Evolutionary conservation across 2,797 vertebrate species (phyloP).

Genomic region (Tenualosa thibaudeaui): DNA sequence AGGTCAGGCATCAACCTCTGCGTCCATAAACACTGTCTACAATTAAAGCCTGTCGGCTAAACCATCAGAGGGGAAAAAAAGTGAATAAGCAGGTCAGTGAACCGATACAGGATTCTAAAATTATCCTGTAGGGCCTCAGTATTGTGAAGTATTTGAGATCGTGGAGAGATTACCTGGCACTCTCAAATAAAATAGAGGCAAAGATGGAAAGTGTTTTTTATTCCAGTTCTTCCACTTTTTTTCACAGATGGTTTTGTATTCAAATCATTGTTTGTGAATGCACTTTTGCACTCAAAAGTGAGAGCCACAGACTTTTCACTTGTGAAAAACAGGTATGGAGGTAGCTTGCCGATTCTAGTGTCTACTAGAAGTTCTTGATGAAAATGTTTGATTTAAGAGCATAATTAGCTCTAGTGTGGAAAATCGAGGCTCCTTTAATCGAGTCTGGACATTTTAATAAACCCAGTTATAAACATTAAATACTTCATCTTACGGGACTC

Average conservation of each 20-base stretch:
- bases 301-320: not conserved
- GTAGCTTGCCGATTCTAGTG: not conserved
- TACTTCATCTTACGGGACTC: slow-evolving; percentile 91
- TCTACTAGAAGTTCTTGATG: not conserved
- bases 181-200: slow-evolving; percentile 58
- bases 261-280: not conserved
- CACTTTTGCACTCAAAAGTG: not conserved
- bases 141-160: slow-evolving; percentile 53
- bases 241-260: not conserved
- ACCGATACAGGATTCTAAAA: slow-evolving; percentile 73
- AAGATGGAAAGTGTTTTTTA: slow-evolving; percentile 71
- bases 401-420: slow-evolving; percentile 86
- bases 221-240: slow-evolving; percentile 32
- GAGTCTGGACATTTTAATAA: slow-evolving; percentile 93
- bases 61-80: slow-evolving; percentile 57
- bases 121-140: slow-evolving; percentile 62
- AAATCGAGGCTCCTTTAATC: slow-evolving; percentile 87
- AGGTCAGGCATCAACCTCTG: slow-evolving; percentile 79
- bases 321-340: slow-evolving; percentile 17
- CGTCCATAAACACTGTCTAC: slow-evolving; percentile 62
- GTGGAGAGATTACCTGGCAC: slow-evolving; percentile 74
- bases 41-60: slow-evolving; percentile 79
- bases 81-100: slow-evolving; percentile 68
- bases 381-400: slow-evolving; percentile 62
- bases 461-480: slow-evolving; percentile 93